Evolutionary conservation across 1,140 invertebrate genomes (phyloP), one percentile per base, ranked within the genome.

Genomic region (Coboldia fuscipes): DNA sequence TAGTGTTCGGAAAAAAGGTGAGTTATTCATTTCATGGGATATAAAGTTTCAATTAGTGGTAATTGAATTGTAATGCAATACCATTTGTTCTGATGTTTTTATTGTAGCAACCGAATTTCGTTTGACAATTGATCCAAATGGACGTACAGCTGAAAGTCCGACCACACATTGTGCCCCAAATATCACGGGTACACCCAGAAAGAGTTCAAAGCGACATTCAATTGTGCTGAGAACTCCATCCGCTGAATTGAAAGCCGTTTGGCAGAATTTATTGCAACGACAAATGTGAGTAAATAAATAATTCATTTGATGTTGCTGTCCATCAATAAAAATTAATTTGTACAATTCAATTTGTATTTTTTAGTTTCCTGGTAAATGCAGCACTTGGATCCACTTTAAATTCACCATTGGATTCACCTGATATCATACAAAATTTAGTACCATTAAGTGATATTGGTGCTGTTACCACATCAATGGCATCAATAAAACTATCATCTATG

Each of bases 211-310:
- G 30, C 66, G 72, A 40, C 61, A 75, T 43, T 70, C 75, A 4
- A 52, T 85, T 3, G 65, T 78, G 0, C 51, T 85, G 8, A 58
- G 80, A 19, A 79, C 82, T 1, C 80, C 80, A 0, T 81, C 71
- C 1, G 62, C 73, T 24, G 82, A 86, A 50, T 53, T 83, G 6
- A 86, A 86, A 48, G 79, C 80, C 14, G 78, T 85, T 2, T 86
- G 81, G 82, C 79, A 84, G 50, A 84, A 81, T 45, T 61, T 85
- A n/a, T 61, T 85, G 9, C 77, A 84, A 42, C 61, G 80, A 37
- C 81, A 85, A 58, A 81, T 85, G 79, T 84, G 61, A 72, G 70
- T 62, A 41, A 23, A 13, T 33, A 3, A 20, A 17, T 21, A 17
- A 31, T 16, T 31, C 8, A 31, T 9, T 8, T n/a, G n/a, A 14